Percentiles rank a stretch among this genome's conserved stretches.
These are phyloP conservation scores for Dasypogon diadema DNA, from an alignment of 2,888 invertebrate genomes.

Conservation along the genomic window DNA sequence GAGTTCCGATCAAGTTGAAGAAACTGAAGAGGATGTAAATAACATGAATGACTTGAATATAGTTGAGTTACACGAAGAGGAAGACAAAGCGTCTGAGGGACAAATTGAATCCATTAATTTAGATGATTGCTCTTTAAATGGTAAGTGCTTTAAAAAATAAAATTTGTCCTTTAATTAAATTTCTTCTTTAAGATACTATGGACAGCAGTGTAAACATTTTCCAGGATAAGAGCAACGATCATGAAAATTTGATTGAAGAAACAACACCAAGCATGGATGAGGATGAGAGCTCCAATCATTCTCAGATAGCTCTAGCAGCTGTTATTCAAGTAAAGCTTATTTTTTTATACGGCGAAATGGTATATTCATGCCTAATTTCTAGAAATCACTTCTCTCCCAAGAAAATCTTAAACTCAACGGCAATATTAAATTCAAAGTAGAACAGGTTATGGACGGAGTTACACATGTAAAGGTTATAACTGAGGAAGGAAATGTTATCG, in stretches of 20 bases:
- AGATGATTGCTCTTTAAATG: constrained; percentile 15
- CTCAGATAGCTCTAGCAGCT: constrained; percentile 6
- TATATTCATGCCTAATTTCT: background rate
- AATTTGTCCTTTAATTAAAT: background rate
- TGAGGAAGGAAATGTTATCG: constrained; percentile 69
- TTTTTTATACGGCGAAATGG: too few species aligned
- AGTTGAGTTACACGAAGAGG: background rate
- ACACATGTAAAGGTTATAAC: constrained; percentile 68
- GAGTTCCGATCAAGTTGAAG: constrained; percentile 57
- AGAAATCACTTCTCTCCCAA: constrained; percentile 23
- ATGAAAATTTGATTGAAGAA: background rate
- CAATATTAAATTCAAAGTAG: constrained; percentile 66
- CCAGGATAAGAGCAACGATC: background rate
- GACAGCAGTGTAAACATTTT: background rate
- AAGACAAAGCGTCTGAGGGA: background rate
- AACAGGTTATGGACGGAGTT: constrained; percentile 55
- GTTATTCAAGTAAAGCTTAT: background rate
- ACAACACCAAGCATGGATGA: background rate
- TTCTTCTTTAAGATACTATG: background rate
- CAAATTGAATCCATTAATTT: constrained; percentile 9
- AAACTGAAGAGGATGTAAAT: background rate
- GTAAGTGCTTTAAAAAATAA: constrained; percentile 1
- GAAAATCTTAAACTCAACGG: constrained; percentile 62
- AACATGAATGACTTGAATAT: constrained; percentile 1
- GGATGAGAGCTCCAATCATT: constrained; percentile 19